phyloP scores from a whole-genome alignment of 2,888 invertebrate species.

The Uloborus plumipes region DNA sequence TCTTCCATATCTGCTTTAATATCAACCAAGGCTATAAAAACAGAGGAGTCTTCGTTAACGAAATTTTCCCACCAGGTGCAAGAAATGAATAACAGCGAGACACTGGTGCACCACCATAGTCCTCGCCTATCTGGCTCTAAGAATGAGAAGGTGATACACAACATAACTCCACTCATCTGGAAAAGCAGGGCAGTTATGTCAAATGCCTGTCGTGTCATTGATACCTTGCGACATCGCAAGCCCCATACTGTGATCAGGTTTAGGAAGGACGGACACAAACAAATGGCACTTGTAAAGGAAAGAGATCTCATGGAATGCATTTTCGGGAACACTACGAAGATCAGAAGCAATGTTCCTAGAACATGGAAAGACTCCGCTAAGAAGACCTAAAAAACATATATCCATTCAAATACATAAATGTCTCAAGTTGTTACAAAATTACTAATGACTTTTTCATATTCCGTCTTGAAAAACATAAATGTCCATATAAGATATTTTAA shows the following conservation, averaged over 20 bases:
- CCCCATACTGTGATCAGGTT: constrained; percentile 86
- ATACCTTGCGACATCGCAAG: constrained; percentile 75
- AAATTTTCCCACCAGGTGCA: constrained; percentile 99
- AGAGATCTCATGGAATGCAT: constrained; percentile 94
- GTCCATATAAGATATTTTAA: too few relatives aligned
- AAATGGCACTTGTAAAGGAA: constrained; percentile 95
- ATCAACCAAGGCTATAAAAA: constrained; percentile 82
- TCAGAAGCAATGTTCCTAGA: constrained; percentile 86
- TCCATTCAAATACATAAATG: too few relatives aligned
- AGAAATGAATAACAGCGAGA: constrained; percentile 73
- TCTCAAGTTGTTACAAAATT: too few relatives aligned
- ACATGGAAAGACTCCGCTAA: constrained; percentile 90
- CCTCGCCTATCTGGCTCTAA: neutral
- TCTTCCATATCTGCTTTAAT: constrained; percentile 84
- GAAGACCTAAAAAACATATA: constrained; percentile 75
- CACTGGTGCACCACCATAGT: constrained; percentile 71
- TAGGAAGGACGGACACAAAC: constrained; percentile 87
- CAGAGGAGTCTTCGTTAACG: constrained; percentile 86
- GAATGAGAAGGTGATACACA: constrained; percentile 74
- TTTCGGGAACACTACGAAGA: constrained; percentile 90
- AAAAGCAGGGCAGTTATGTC: constrained; percentile 89
- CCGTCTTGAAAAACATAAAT: too few relatives aligned
- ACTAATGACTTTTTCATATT: too few relatives aligned
- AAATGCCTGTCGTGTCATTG: constrained; percentile 69
- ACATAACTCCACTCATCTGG: constrained; percentile 90